phyloP scores from a whole-genome alignment of 2,888 invertebrate species.

The Cacoxenus indagator region DNA sequence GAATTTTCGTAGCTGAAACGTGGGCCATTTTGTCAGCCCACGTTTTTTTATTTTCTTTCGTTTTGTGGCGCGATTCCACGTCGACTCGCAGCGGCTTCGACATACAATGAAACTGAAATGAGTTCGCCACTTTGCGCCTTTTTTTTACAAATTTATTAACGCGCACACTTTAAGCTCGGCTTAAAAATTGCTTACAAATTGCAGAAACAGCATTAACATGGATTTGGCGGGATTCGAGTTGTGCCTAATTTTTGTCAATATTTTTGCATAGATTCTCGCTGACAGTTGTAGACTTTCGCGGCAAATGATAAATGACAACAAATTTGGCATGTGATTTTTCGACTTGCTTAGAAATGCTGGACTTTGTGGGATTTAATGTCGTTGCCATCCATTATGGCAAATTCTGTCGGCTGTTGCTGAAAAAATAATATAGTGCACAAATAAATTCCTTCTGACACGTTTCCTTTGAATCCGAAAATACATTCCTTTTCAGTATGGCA shows the following conservation, averaged over 20 bases:
- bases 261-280: constrained; percentile 5
- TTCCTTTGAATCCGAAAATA: too few relatives aligned
- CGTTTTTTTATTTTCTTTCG: neutral
- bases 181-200: constrained; percentile 2
- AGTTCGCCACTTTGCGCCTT: constrained; percentile 8
- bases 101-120: neutral
- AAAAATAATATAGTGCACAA: too few relatives aligned
- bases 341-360: too few relatives aligned
- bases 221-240: neutral
- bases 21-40: neutral
- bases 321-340: neutral
- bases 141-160: constrained; percentile 16
- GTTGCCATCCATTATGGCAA: neutral
- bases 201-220: constrained; percentile 9
- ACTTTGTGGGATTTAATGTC: neutral
- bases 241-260: neutral
- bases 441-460: too few relatives aligned
- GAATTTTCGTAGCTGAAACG: neutral
- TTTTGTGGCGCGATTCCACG: neutral
- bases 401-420: too few relatives aligned
- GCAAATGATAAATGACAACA: too few relatives aligned
- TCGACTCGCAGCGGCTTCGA: neutral
- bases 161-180: neutral
- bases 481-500: too few relatives aligned
- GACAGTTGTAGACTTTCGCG: constrained; percentile 4